Conservation (phyloP, 2,113 vertebrate genomes). For the Brienomyrus longianalis region DNA sequence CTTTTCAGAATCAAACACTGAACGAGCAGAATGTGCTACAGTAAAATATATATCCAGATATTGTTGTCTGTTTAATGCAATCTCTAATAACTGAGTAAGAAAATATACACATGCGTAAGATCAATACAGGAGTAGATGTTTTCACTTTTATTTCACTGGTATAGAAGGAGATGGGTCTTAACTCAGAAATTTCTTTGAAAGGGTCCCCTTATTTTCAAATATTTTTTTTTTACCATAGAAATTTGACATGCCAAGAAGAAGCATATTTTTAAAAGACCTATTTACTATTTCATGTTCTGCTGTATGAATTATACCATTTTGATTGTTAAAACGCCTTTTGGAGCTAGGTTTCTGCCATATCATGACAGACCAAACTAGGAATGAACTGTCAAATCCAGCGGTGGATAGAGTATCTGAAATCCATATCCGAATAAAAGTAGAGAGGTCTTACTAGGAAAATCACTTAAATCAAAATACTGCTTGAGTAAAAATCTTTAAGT, state of each 20-base stretch:
- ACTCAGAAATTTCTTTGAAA: not conserved
- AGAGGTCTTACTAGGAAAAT: not conserved
- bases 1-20: not conserved
- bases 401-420: not conserved
- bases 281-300: not conserved
- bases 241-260: not conserved
- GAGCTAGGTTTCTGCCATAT: not conserved
- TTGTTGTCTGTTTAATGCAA: not conserved
- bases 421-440: not conserved
- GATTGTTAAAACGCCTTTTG: not conserved
- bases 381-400: not conserved
- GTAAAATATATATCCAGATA: not conserved
- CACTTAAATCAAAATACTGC: not conserved
- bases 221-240: not conserved
- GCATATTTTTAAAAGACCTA: not conserved
- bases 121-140: not conserved
- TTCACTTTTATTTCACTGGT: not conserved
- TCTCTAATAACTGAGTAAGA: not conserved
- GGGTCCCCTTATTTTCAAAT: not conserved
- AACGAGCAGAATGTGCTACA: not conserved
- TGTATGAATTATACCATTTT: not conserved
- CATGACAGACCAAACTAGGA: not conserved
- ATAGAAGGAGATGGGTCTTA: not conserved
- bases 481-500: not conserved
- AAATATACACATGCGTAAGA: not conserved